Conservation (phyloP, 2,888 invertebrate species). For the Aphrophora alni region DNA sequence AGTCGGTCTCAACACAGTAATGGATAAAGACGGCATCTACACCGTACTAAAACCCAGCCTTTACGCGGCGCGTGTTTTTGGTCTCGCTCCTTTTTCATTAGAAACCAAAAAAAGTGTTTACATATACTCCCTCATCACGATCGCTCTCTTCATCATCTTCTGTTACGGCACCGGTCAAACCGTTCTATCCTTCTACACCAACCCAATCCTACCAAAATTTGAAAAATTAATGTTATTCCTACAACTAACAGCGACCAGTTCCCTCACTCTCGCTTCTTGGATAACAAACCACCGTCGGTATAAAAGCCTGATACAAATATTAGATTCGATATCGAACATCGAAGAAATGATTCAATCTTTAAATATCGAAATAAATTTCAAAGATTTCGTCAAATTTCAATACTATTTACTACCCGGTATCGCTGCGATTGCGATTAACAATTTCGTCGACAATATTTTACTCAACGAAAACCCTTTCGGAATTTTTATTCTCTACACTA, state of each 20-base stretch:
- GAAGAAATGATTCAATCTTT: conserved; percentile 19
- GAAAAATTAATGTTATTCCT: conserved; percentile 35
- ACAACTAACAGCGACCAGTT: conserved; percentile 29
- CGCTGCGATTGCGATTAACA: conserved; percentile 17
- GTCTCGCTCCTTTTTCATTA: conserved; percentile 20
- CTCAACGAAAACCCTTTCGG: conserved; percentile 32
- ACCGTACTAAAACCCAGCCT: conserved; percentile 20
- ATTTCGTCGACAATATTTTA: conserved; percentile 33
- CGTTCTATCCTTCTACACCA: conserved; percentile 27
- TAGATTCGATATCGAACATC: conserved; percentile 4
- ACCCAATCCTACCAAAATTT: conserved; percentile 35
- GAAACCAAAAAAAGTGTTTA: not conserved
- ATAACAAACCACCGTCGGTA: conserved; percentile 14
- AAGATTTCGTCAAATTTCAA: conserved; percentile 20
- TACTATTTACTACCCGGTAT: conserved; percentile 18
- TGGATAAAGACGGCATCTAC: conserved; percentile 13
- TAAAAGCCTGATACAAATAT: conserved; percentile 21
- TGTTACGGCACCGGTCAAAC: conserved; percentile 14
- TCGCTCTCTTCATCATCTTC: not conserved
- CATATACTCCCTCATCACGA: not conserved
- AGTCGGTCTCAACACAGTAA: too few species aligned
- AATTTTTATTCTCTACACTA: conserved; percentile 35
- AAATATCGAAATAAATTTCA: conserved; percentile 17
- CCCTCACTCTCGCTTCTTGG: conserved; percentile 32
- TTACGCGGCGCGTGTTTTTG: conserved; percentile 15